Percentiles rank a stretch among this genome's conserved stretches.
phyloP scores from a whole-genome alignment of 2,888 invertebrate genomes.

The Trissoscelio sp. region DNA sequence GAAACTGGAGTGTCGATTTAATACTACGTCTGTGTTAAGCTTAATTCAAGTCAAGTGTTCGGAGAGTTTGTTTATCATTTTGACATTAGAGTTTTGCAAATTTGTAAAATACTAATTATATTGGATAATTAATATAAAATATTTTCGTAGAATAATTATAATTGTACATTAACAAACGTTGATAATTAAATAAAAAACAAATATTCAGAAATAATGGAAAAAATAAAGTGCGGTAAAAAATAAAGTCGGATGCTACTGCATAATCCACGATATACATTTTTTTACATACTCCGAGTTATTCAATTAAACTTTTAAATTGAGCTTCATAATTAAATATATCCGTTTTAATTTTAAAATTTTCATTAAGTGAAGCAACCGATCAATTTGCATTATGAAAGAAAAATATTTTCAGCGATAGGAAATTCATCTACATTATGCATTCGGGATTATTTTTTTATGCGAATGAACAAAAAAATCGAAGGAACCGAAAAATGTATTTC shows the following conservation, averaged over 20 bases:
- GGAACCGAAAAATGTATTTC: constrained; percentile 12
- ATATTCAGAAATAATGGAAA: background rate
- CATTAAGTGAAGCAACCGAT: constrained; percentile 1
- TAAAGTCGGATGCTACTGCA: background rate
- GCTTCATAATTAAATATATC: background rate
- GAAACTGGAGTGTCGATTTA: too few relatives aligned
- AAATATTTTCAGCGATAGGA: constrained; percentile 15
- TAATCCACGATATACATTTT: background rate
- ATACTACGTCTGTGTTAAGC: too few relatives aligned
- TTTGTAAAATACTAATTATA: too few relatives aligned
- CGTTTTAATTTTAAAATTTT: constrained; percentile 11
- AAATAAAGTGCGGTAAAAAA: background rate
- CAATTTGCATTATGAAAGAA: constrained; percentile 6
- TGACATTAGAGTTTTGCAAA: too few relatives aligned
- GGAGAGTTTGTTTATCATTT: too few relatives aligned
- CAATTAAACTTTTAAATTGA: background rate
- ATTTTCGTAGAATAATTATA: too few relatives aligned
- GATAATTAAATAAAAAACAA: too few relatives aligned
- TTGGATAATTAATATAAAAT: too few relatives aligned
- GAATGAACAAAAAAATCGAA: background rate
- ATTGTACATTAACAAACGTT: too few relatives aligned
- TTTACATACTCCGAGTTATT: background rate
- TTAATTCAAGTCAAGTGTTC: too few relatives aligned
- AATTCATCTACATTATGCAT: constrained; percentile 7
- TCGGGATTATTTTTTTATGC: background rate